Evolutionary conservation across 1,140 invertebrate genomes (phyloP), one percentile per base, ranked within the genome.

Genomic region (Homarus americanus): DNA sequence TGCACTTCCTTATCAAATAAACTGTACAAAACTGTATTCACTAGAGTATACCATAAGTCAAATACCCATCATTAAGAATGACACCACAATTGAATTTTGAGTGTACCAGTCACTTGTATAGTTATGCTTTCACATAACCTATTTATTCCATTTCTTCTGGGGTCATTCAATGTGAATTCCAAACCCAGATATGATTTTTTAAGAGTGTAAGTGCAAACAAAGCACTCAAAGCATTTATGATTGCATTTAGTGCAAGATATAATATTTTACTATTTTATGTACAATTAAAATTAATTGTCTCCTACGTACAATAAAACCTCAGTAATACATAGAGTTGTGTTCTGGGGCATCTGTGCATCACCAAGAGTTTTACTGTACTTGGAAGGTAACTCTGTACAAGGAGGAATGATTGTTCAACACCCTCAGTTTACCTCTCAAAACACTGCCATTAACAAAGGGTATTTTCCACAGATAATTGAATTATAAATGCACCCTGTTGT

Each of bases 151-250:
- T 58, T 20, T 58, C 53, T 58, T 58, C 53, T 58, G 53, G 53
- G 53, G 63, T 69, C 28, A 69, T 32, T 69, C 63, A 69, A 32
- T 69, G 63, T 69, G 63, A 69, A 69, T 69, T 69, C 63, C 63
- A 69, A 69, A 69, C 5, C 63, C 63, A 69, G 28, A 32, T 28
- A 32, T 49, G n/a, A n/a, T 49, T 12, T 69, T 12, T 32, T 69
- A 69, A 69, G 32, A 32, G 32, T 9, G 12, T 24, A 69, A 32
- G 63, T 32, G 63, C n/a, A 32, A 4, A 69, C 24, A 32, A 24
- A 69, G n/a, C 28, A 32, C 28, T 69, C n/a, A 69, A 69, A 69
- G 63, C 63, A 63, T 24, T 3, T 63, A 63, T 63, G 53, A 63
- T 24, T 63, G 53, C 20, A 63, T 63, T 63, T 20, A 63, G 9